Evolutionary conservation across 2,888 invertebrate species (phyloP).

Genomic region (Silvanus unidentatus): DNA sequence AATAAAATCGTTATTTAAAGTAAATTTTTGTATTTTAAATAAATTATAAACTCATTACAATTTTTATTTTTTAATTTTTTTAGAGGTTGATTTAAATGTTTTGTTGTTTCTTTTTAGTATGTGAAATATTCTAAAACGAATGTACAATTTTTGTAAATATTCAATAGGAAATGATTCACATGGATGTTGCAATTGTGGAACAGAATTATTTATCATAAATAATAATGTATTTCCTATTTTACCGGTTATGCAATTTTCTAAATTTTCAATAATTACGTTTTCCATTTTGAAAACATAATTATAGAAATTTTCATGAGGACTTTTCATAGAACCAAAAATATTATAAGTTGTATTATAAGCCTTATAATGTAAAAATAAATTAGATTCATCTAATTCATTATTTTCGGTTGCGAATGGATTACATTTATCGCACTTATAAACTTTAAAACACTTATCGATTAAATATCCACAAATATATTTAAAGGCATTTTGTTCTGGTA

Average conservation of each 20-base stretch:
- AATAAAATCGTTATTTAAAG: no score
- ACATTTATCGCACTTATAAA: conserved; percentile 11
- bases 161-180: conserved; percentile 9
- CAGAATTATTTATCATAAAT: not conserved
- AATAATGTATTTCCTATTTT: conserved; percentile 1
- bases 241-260: conserved; percentile 1
- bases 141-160: conserved; percentile 8
- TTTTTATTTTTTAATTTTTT: not conserved
- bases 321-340: conserved; percentile 9
- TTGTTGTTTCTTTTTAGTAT: not conserved
- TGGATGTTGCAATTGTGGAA: conserved; percentile 7
- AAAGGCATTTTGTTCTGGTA: conserved; percentile 14
- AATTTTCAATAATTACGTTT: not conserved
- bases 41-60: conserved; percentile 1
- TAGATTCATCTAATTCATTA: conserved; percentile 5
- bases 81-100: not conserved
- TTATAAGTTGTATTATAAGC: conserved; percentile 9
- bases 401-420: conserved; percentile 6
- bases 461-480: conserved; percentile 16
- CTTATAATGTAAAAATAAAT: conserved; percentile 11
- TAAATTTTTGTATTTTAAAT: no score
- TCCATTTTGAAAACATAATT: conserved; percentile 4
- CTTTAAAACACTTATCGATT: conserved; percentile 9
- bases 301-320: conserved; percentile 7
- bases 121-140: not conserved